phyloP scores from a whole-genome alignment of 2,113 vertebrate genomes.

The Pterocles gutturalis region DNA sequence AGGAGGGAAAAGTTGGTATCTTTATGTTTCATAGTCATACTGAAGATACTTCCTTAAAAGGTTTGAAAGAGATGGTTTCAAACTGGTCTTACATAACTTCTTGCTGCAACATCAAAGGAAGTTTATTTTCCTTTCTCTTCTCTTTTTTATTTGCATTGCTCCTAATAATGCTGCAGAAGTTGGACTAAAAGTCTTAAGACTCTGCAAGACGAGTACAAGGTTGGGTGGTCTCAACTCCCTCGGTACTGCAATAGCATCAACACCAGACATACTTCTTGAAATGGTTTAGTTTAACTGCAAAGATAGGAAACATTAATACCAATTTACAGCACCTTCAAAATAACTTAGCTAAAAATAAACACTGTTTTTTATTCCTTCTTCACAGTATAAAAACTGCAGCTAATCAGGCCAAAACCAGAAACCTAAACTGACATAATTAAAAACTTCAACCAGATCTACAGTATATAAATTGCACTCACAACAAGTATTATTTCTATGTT shows the following conservation, averaged over 20 bases:
- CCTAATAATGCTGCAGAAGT: background rate
- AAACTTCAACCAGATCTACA: background rate
- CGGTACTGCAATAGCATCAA: background rate
- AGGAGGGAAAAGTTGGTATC: background rate
- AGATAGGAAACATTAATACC: background rate
- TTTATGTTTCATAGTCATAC: constrained; percentile 14
- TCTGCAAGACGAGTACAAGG: background rate
- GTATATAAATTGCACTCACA: rapidly evolving
- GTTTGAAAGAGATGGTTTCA: constrained; percentile 9
- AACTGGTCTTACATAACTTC: constrained; percentile 23
- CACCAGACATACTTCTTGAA: background rate
- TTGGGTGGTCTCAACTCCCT: background rate
- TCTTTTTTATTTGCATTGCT: background rate
- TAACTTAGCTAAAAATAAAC: background rate
- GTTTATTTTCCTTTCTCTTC: constrained; percentile 9
- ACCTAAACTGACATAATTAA: background rate
- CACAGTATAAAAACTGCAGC: background rate
- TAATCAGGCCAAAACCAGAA: background rate
- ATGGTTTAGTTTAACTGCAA: background rate
- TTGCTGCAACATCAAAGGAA: constrained; percentile 19
- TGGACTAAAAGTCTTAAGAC: background rate
- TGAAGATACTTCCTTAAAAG: constrained; percentile 56
- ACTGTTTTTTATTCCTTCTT: background rate
- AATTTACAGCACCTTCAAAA: background rate
- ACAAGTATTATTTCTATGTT: background rate